Percentiles rank a stretch among this genome's conserved stretches.
Conservation (phyloP, 2,888 invertebrate species). For the Trachelus troglodyta region DNA sequence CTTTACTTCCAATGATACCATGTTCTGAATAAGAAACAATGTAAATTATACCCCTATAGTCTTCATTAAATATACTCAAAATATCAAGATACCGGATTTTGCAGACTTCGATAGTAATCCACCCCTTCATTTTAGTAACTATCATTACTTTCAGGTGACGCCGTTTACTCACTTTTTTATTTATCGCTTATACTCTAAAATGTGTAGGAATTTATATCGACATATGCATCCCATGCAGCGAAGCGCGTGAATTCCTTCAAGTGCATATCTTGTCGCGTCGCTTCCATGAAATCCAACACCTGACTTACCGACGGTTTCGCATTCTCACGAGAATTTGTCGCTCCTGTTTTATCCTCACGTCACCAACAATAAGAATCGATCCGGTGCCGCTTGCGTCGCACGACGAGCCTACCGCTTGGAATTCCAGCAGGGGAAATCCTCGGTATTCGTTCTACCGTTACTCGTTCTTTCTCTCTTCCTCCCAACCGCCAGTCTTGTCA, state of each 20-base stretch:
- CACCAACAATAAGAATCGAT: slow-evolving; percentile 1
- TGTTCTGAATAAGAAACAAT: neutral
- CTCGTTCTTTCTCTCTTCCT: neutral
- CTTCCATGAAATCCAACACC: neutral
- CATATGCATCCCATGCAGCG: neutral
- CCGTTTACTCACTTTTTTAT: neutral
- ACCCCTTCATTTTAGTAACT: neutral
- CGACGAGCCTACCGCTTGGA: neutral
- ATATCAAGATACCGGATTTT: neutral
- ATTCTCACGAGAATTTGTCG: neutral
- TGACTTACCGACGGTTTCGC: slow-evolving; percentile 1
- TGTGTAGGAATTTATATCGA: neutral
- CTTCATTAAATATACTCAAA: neutral
- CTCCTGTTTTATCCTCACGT: slow-evolving; percentile 5
- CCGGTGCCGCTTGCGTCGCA: neutral
- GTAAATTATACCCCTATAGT: neutral
- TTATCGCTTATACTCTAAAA: neutral
- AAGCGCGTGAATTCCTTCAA: neutral
- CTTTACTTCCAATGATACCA: neutral
- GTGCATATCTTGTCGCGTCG: neutral
- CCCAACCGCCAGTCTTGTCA: neutral
- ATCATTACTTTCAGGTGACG: neutral
- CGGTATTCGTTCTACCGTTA: slow-evolving; percentile 5
- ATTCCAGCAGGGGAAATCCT: neutral
- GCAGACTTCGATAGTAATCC: too few species aligned